Percentiles rank a stretch among this genome's conserved stretches.
Evolutionary conservation across 2,113 vertebrate species (phyloP).

Genomic region (Lampris megalopsis): DNA sequence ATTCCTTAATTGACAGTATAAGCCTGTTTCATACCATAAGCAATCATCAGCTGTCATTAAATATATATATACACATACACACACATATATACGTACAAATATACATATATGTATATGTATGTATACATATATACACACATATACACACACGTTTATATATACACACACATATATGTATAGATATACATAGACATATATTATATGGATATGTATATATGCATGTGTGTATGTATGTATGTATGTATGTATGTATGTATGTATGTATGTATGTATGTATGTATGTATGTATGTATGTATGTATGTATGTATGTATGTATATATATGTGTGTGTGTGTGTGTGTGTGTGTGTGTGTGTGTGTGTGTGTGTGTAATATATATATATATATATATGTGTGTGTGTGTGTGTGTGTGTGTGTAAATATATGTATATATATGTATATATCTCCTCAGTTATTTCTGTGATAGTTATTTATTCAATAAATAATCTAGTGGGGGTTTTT

Average conservation of each 20-base stretch:
- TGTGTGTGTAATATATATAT: no score
- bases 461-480: slow-evolving; percentile 2
- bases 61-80: no score
- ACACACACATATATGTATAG: no score
- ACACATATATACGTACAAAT: no score
- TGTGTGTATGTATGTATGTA: slow-evolving; percentile 20
- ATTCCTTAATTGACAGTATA: no score
- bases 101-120: no score
- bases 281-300: slow-evolving; percentile 19
- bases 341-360: neutral
- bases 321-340: slow-evolving; percentile 19
- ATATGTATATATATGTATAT: slow-evolving; percentile 1
- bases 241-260: neutral
- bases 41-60: no score
- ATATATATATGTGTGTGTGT: slow-evolving; percentile 4
- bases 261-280: slow-evolving; percentile 16
- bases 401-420: slow-evolving; percentile 3
- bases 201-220: neutral
- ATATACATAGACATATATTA: no score
- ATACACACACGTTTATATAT: no score
- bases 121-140: no score
- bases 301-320: slow-evolving; percentile 1
- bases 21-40: no score
- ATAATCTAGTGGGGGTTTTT: no score
- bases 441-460: slow-evolving; percentile 24